Base-by-base conservation (phyloP, 2,888 invertebrate genomes). In the Lagria hirta region DNA sequence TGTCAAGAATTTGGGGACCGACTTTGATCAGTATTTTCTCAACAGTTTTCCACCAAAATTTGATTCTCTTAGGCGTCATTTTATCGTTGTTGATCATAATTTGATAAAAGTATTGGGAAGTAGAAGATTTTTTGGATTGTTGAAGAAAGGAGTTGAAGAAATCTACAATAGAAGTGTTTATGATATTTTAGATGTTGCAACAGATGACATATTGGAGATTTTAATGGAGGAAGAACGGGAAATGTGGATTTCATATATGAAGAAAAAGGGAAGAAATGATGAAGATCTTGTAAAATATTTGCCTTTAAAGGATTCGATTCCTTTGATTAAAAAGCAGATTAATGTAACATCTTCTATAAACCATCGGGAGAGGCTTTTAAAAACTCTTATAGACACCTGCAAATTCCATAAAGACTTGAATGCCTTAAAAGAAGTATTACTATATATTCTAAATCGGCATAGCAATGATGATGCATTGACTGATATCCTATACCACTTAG, bases 271-370 rank as follows among this genome's bases (percentile, higher is more conserved):
- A 4, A 14, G 22, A 2, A 11, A 5, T 6, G 29, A 41, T 15
- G 36, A 40, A 1, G 41, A 40, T 11, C 38, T 46, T 12, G 17
- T 42, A 3, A 14, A 30, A 14, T 47, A 43, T 23, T 34, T 41
- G 17, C n/a, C 16, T 6, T 17, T 26, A 3, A 27, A 15, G 2
- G 27, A 41, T 27, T 38, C 50, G 1, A 26, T 50, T 20, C 35
- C 36, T 3, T 29, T 43, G 14, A 36, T 50, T 3, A 50, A 50
- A 27, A 23, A 32, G 4, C 46, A 50, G 43, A 47, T 47, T 15
- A 35, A 30, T 28, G 27, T 26, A 5, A 45, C 47, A 1, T 37
- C 43, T 18, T 28, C 35, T 3, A 27, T 47, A 3, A 16, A 6
- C 5, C 21, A 22, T 2, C 29, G 43, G 27, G 36, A 41, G 17